A percentile compares a stretch with the other conserved stretches of the same genome.
phyloP scores from a whole-genome alignment of 2,113 vertebrate genomes.

The Perccottus glenii region DNA sequence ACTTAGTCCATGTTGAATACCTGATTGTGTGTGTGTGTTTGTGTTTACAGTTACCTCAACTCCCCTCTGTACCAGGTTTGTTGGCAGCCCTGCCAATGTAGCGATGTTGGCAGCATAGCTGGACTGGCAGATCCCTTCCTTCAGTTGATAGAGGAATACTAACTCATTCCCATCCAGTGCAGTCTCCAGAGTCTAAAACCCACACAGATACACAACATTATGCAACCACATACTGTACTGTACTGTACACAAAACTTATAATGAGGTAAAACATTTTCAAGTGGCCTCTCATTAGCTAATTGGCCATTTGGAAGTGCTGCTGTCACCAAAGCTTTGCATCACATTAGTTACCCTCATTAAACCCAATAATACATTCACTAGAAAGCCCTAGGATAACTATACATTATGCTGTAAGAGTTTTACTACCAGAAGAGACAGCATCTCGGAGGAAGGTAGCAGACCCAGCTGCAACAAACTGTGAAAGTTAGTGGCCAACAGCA shows the following conservation, averaged over 20 bases:
- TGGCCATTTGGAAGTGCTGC: slow-evolving; percentile 5
- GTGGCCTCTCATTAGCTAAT: slow-evolving; percentile 14
- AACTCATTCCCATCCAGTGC: slow-evolving; percentile 90
- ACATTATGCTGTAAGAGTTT: slow-evolving; percentile 1
- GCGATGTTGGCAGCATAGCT: slow-evolving; percentile 94
- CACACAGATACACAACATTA: slow-evolving; percentile 31
- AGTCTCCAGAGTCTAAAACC: slow-evolving; percentile 88
- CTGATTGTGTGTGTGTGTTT: slow-evolving; percentile 3
- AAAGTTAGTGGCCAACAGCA: slow-evolving; percentile 94
- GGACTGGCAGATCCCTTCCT: slow-evolving; percentile 86
- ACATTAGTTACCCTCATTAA: slow-evolving; percentile 10
- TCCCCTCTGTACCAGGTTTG: slow-evolving; percentile 85
- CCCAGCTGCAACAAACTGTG: slow-evolving; percentile 89
- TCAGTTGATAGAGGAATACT: slow-evolving; percentile 94
- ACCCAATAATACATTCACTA: not conserved
- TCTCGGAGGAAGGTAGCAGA: slow-evolving; percentile 84
- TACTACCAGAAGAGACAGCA: slow-evolving; percentile 85
- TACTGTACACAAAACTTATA: slow-evolving; percentile 19
- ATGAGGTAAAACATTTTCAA: slow-evolving; percentile 8
- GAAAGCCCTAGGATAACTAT: slow-evolving; percentile 10
- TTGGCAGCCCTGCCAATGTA: slow-evolving; percentile 87
- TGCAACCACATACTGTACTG: slow-evolving; percentile 1
- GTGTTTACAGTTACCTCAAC: slow-evolving; percentile 80
- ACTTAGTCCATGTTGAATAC: not conserved
- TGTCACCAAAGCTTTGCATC: slow-evolving; percentile 17